A percentile compares a stretch with the other conserved stretches of the same genome.
These are phyloP conservation scores for Macaria liturata DNA, from an alignment of 2,888 invertebrate genomes.

Conservation along the genomic window DNA sequence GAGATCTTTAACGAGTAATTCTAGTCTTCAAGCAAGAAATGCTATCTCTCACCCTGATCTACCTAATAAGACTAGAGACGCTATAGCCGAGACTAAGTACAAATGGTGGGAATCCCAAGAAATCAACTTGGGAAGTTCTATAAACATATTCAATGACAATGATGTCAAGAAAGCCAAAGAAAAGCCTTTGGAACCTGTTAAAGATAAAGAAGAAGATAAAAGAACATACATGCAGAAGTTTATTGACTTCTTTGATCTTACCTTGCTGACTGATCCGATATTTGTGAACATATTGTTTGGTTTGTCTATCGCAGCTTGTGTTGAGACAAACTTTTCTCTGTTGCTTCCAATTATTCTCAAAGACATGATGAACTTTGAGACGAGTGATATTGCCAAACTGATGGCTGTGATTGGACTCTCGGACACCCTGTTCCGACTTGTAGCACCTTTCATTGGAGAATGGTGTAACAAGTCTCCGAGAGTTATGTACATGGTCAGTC, in stretches of 20 bases:
- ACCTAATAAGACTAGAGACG: slow-evolving; percentile 52
- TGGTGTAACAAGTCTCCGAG: slow-evolving; percentile 84
- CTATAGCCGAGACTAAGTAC: slow-evolving; percentile 57
- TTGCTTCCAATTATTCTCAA: slow-evolving; percentile 86
- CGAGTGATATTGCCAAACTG: slow-evolving; percentile 82
- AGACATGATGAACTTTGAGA: slow-evolving; percentile 84
- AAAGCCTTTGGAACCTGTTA: slow-evolving; percentile 27
- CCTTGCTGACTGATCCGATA: slow-evolving; percentile 85
- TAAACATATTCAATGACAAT: slow-evolving; percentile 80
- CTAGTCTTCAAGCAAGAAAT: slow-evolving; percentile 62
- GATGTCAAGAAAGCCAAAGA: slow-evolving; percentile 49
- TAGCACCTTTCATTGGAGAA: slow-evolving; percentile 87
- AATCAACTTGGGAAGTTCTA: slow-evolving; percentile 84
- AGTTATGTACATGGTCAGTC: slow-evolving; percentile 85
- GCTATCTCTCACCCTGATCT: slow-evolving; percentile 74
- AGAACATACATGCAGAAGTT: slow-evolving; percentile 56
- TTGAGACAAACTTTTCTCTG: slow-evolving; percentile 87
- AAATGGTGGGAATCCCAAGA: slow-evolving; percentile 84
- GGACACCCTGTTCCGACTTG: slow-evolving; percentile 84
- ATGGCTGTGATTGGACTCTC: slow-evolving; percentile 85
- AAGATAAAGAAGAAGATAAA: slow-evolving; percentile 40
- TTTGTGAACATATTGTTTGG: slow-evolving; percentile 88
- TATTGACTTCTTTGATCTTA: slow-evolving; percentile 85
- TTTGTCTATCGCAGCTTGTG: slow-evolving; percentile 86
- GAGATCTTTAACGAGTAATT: slow-evolving; percentile 59